These are phyloP conservation scores for Xanthorhoe spadicearia DNA, from an alignment of 2,888 invertebrate genomes.

Conservation along the genomic window DNA sequence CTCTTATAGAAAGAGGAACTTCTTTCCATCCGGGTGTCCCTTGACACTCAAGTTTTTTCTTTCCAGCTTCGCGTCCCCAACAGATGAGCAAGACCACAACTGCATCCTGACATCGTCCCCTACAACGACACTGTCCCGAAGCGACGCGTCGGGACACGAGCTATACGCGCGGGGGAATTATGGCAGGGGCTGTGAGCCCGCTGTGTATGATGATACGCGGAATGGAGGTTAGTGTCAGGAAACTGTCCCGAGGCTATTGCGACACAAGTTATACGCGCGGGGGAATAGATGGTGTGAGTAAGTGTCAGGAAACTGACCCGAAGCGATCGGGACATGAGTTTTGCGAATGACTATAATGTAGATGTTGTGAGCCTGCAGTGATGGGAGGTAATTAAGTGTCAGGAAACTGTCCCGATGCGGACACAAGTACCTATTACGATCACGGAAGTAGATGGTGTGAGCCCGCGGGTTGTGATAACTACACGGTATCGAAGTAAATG, in stretches of 20 bases:
- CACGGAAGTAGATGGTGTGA: too few species aligned
- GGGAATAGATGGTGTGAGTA: constrained; percentile 92
- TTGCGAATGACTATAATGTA: too few species aligned
- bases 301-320: not conserved
- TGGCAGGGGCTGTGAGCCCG: constrained; percentile 92
- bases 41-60: not conserved
- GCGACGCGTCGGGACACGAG: constrained; percentile 83
- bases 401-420: too few species aligned
- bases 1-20: too few species aligned
- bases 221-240: not conserved
- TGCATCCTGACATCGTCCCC: constrained; percentile 91
- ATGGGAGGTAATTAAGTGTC: too few species aligned
- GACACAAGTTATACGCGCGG: constrained; percentile 91
- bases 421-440: too few species aligned
- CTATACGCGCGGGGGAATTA: constrained; percentile 92
- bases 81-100: constrained; percentile 87
- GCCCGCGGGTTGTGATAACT: too few species aligned
- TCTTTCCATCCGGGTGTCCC: too few species aligned
- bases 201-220: constrained; percentile 70
- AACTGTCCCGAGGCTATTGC: constrained; percentile 69
- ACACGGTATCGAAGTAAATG: too few species aligned
- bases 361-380: too few species aligned
- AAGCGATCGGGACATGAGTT: too few species aligned
- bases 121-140: constrained; percentile 77
- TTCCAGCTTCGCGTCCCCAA: constrained; percentile 87